These are phyloP conservation scores for Promerops cafer DNA, from an alignment of 2,113 vertebrate species.

Conservation along the genomic window DNA sequence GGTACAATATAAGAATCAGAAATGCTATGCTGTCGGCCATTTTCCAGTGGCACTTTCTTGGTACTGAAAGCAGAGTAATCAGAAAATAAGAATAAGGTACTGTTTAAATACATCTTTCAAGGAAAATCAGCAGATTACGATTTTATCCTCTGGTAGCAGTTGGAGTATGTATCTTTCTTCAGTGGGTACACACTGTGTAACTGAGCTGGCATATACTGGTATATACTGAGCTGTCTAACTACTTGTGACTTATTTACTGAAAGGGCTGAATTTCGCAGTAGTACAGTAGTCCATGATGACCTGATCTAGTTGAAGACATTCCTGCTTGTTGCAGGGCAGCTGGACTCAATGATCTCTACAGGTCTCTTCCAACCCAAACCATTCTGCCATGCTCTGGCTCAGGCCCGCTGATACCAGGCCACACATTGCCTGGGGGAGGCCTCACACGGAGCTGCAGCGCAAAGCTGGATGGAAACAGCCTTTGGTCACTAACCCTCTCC, in stretches of 20 bases:
- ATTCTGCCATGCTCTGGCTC: neutral
- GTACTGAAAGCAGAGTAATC: neutral
- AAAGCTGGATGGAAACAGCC: neutral
- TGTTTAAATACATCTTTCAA: neutral
- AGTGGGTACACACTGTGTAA: neutral
- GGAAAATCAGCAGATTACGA: neutral
- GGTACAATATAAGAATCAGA: neutral
- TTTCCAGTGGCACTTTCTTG: neutral
- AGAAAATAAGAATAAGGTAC: neutral
- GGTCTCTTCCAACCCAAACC: neutral
- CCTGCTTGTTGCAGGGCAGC: neutral
- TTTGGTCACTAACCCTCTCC: neutral
- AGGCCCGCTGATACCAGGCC: accelerated
- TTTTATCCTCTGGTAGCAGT: neutral
- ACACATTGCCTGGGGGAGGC: neutral
- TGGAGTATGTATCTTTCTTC: neutral
- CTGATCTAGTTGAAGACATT: neutral
- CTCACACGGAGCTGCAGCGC: neutral
- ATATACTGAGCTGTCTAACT: neutral
- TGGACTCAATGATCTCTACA: neutral
- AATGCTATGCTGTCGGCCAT: neutral
- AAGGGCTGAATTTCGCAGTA: neutral
- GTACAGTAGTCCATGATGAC: neutral
- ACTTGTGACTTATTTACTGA: neutral
- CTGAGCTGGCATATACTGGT: neutral